Evolutionary conservation across 2,888 invertebrate genomes (phyloP).

Genomic region (Hypena proboscidalis): DNA sequence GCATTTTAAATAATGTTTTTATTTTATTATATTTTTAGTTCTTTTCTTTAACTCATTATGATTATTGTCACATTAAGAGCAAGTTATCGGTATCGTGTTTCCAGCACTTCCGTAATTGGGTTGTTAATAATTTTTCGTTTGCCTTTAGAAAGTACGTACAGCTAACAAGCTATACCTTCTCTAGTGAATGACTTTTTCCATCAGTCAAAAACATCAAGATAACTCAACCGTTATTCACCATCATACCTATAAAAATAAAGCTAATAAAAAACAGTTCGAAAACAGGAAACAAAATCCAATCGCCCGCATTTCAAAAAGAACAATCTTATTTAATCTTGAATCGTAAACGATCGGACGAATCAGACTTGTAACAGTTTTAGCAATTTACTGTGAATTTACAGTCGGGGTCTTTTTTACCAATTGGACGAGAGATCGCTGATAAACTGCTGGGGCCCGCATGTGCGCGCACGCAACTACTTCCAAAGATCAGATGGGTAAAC

Average conservation of each 20-base stretch:
- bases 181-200: neutral
- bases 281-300: constrained; percentile 61
- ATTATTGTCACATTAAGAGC: no score
- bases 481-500: constrained; percentile 47
- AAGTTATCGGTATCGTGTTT: no score
- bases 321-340: constrained; percentile 71
- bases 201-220: constrained; percentile 4
- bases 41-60: no score
- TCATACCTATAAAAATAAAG: constrained; percentile 38
- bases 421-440: constrained; percentile 75
- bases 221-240: constrained; percentile 33
- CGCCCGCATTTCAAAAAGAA: constrained; percentile 76
- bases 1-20: no score
- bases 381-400: constrained; percentile 78
- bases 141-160: no score
- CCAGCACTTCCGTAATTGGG: no score
- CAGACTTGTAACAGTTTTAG: constrained; percentile 73
- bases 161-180: neutral
- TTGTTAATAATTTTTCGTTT: no score
- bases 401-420: constrained; percentile 78
- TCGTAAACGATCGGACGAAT: constrained; percentile 70
- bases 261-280: constrained; percentile 46
- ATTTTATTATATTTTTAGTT: no score
- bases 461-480: constrained; percentile 74
- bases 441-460: constrained; percentile 74